phyloP scores from a whole-genome alignment of 1,140 invertebrate genomes.

The Phthorimaea operculella region DNA sequence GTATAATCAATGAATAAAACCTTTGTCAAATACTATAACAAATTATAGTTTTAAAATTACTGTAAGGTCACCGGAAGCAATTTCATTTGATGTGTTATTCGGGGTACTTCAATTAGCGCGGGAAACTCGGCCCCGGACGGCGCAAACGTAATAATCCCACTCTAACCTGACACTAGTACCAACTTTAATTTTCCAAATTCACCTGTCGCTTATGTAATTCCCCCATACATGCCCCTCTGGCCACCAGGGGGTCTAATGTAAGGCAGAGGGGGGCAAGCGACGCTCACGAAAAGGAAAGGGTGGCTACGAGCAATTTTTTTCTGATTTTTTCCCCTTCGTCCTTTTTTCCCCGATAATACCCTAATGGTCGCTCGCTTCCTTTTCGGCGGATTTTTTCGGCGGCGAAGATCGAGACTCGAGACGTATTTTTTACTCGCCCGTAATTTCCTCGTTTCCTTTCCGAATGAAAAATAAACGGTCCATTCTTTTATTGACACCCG shows the following conservation, averaged over 20 bases:
- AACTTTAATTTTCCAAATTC: constrained; percentile 66
- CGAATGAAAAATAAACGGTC: constrained; percentile 58
- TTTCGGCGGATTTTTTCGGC: constrained; percentile 59
- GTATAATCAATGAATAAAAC: too few species aligned
- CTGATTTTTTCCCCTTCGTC: constrained; percentile 58
- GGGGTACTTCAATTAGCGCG: neutral
- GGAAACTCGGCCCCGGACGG: neutral
- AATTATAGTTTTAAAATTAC: too few species aligned
- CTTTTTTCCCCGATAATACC: constrained; percentile 64
- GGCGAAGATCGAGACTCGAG: constrained; percentile 64
- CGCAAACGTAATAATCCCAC: neutral
- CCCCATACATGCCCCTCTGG: constrained; percentile 50
- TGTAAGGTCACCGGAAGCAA: neutral
- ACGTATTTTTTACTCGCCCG: constrained; percentile 60
- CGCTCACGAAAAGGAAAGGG: constrained; percentile 64
- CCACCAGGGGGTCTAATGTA: constrained; percentile 50
- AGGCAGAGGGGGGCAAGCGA: constrained; percentile 47
- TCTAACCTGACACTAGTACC: constrained; percentile 17
- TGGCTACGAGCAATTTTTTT: constrained; percentile 62
- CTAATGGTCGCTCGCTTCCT: constrained; percentile 66
- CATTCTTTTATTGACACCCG: constrained; percentile 46
- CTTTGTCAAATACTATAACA: too few species aligned
- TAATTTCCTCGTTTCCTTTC: constrained; percentile 58
- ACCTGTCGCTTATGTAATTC: constrained; percentile 63
- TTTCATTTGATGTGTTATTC: neutral